Evolutionary conservation across 2,113 vertebrate genomes (phyloP).

Genomic region (Tursiops truncatus): DNA sequence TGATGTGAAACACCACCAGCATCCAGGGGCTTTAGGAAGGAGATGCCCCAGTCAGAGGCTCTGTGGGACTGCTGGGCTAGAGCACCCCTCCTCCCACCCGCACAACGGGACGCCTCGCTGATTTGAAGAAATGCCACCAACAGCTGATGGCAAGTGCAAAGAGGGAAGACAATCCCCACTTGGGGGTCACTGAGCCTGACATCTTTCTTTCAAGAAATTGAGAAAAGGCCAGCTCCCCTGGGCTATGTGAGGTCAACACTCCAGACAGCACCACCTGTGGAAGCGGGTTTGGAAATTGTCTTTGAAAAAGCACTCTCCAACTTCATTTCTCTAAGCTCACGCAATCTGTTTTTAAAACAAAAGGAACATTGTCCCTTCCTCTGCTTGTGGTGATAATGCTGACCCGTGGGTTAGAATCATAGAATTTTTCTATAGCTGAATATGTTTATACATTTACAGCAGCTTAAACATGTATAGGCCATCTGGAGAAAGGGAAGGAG

Average conservation of each 20-base stretch:
- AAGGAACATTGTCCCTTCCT: background rate
- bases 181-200: background rate
- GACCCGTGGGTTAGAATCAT: background rate
- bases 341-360: background rate
- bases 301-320: background rate
- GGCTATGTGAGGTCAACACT: background rate
- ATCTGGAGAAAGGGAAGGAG: background rate
- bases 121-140: conserved; percentile 71
- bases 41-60: background rate
- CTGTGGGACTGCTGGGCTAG: background rate
- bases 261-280: background rate
- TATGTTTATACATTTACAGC: background rate
- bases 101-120: conserved; percentile 57
- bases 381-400: background rate
- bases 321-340: background rate
- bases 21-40: background rate
- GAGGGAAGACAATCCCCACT: background rate
- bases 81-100: accelerated
- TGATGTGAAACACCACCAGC: background rate
- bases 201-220: conserved; percentile 43
- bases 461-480: background rate
- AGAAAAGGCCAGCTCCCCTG: background rate
- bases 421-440: background rate
- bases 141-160: conserved; percentile 30
- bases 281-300: conserved; percentile 16